A percentile compares a stretch with the other conserved stretches of the same genome.
Conservation (phyloP, 2,797 vertebrate genomes). For the Nyctalus aviator region DNA sequence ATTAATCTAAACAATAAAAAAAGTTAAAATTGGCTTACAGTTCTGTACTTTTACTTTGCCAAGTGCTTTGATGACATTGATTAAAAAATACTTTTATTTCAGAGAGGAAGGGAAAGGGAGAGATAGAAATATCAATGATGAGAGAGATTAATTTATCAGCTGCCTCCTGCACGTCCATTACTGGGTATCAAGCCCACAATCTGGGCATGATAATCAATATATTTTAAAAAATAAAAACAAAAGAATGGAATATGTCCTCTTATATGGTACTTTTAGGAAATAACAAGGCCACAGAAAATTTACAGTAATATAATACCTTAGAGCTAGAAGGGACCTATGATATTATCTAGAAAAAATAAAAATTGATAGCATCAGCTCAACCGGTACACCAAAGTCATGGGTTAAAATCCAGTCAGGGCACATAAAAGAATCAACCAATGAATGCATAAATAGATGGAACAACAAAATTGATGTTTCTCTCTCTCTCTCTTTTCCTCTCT, state of each 20-base stretch:
- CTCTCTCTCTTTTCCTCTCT: too few species aligned
- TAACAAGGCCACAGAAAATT: conserved; percentile 18
- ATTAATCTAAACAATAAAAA: conserved; percentile 13
- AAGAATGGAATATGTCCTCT: not conserved
- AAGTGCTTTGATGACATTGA: conserved; percentile 45
- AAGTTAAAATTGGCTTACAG: conserved; percentile 7
- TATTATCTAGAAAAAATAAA: conserved; percentile 50
- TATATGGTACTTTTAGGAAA: not conserved
- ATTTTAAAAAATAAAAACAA: too few species aligned
- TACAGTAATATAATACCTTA: conserved; percentile 19
- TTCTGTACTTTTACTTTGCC: not conserved
- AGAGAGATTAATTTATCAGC: too few species aligned
- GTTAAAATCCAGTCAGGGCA: not conserved
- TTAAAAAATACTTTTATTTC: too few species aligned
- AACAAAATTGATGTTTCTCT: not conserved
- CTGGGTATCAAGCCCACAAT: too few species aligned
- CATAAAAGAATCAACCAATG: not conserved
- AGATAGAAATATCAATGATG: too few species aligned
- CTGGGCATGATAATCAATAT: too few species aligned
- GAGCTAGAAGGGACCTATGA: not conserved
- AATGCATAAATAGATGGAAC: not conserved
- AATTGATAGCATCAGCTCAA: conserved; percentile 4
- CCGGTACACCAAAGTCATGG: not conserved
- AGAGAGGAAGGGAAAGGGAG: too few species aligned
- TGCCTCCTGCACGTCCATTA: too few species aligned